Evolutionary conservation across 2,888 invertebrate species (phyloP), one percentile per base, ranked within the genome.

Genomic region (Drosophila lutescens): DNA sequence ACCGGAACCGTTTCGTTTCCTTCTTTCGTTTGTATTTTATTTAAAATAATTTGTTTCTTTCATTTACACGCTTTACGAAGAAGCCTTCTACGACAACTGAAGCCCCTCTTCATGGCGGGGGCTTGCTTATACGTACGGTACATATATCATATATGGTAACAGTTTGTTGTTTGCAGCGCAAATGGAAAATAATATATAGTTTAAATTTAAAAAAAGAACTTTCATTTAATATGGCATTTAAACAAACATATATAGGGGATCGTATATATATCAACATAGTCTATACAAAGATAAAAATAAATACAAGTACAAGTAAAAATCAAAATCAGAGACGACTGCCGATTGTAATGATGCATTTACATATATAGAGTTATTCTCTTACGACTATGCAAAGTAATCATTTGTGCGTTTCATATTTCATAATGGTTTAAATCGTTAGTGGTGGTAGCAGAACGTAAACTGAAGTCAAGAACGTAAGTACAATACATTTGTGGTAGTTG

Each of bases 41-140:
- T 83, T 79, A 85, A 83, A 85, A 83, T 83, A 85, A 76, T 80
- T 79, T 80, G 71, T 82, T 71, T 82, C 72, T 77, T 55, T 79
- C 85, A 83, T 85, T 80, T 83, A 85, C 82, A 84, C 68, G 73
- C 67, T 77, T 76, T 77, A 73, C 76, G 61, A 41, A 49, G 50
- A 66, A 61, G 65, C 65, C 54, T 58, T 62, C 46, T 55, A 32
- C 56, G 43, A 40, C 50, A 63, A 63, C 47, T 60, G 47, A 49
- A 41, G 46, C 30, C 49, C 32, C 20, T 12, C 40, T n/a, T 36
- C 20, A 23, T 15, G 43, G 17, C 13, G 62, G 47, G 34, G 9
- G 32, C 44, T 34, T 46, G 62, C 62, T 47, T 54, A 63, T 32
- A 54, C 62, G 44, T 61, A 63, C 41, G n/a, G 47, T 65, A 50